Evolutionary conservation across 2,888 invertebrate species (phyloP).

Genomic region (Scaeva pyrastri): DNA sequence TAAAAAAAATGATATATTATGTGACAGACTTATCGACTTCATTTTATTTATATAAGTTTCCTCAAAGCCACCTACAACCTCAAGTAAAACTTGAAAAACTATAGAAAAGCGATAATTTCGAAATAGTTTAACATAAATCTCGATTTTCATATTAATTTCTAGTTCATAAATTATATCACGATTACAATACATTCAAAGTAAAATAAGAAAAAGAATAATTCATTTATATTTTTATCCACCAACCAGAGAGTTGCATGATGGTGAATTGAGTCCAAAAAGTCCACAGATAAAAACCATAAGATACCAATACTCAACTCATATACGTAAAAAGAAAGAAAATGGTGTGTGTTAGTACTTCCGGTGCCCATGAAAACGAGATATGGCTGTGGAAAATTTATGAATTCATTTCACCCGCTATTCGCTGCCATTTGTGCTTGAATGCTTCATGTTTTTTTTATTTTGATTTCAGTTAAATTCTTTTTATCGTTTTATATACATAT

Average conservation of each 20-base stretch:
- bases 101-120: constrained; percentile 11
- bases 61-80: too few relatives aligned
- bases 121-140: constrained; percentile 30
- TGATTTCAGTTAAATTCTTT: constrained; percentile 24
- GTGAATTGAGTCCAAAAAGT: constrained; percentile 15
- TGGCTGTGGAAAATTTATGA: constrained; percentile 67
- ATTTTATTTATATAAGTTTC: too few relatives aligned
- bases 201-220: constrained; percentile 40
- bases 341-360: constrained; percentile 39
- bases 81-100: not conserved
- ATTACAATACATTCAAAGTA: constrained; percentile 12
- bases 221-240: constrained; percentile 40
- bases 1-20: too few relatives aligned
- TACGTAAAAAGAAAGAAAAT: constrained; percentile 25
- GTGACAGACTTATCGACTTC: too few relatives aligned
- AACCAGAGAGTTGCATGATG: constrained; percentile 31
- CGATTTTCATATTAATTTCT: constrained; percentile 24
- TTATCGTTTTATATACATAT: not conserved
- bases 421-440: constrained; percentile 29
- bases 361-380: constrained; percentile 40
- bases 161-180: constrained; percentile 31
- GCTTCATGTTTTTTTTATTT: constrained; percentile 1
- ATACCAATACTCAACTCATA: not conserved
- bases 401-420: constrained; percentile 68
- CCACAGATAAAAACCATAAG: constrained; percentile 24